phyloP scores from a whole-genome alignment of 1,140 invertebrate species.

The Xylocopa sonorina region DNA sequence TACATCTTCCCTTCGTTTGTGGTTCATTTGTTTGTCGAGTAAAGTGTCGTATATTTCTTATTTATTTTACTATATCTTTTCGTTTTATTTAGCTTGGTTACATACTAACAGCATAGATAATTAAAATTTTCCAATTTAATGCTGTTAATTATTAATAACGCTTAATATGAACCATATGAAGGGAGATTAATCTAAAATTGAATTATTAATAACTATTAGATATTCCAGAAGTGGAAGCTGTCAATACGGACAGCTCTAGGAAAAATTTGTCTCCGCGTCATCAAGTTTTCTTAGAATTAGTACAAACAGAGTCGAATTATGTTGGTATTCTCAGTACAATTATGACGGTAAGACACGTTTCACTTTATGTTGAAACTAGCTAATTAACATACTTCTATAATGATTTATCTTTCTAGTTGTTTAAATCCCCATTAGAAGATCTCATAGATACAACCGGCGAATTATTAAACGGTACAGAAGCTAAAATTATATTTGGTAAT shows the following conservation, averaged over 20 bases:
- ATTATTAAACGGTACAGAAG: slow-evolving; percentile 94
- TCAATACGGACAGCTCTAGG: slow-evolving; percentile 83
- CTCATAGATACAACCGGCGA: slow-evolving; percentile 87
- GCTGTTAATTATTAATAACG: slow-evolving; percentile 26
- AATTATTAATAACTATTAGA: slow-evolving; percentile 76
- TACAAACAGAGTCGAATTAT: slow-evolving; percentile 98
- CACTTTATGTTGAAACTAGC: neutral
- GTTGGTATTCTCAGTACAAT: slow-evolving; percentile 97
- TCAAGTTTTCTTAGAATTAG: slow-evolving; percentile 95
- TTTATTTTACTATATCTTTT: slow-evolving; percentile 29
- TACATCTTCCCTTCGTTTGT: slow-evolving; percentile 67
- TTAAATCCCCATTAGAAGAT: slow-evolving; percentile 95
- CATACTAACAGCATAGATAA: slow-evolving; percentile 17
- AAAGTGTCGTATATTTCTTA: neutral
- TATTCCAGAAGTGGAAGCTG: slow-evolving; percentile 82
- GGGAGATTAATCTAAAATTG: slow-evolving; percentile 69
- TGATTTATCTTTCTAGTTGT: slow-evolving; percentile 85
- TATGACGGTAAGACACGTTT: slow-evolving; percentile 86
- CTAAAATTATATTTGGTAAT: slow-evolving; percentile 98
- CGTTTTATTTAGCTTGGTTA: slow-evolving; percentile 23
- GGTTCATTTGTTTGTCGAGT: slow-evolving; percentile 53
- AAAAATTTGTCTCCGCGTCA: slow-evolving; percentile 89
- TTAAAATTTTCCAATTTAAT: slow-evolving; percentile 8
- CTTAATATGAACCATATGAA: slow-evolving; percentile 65
- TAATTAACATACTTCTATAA: slow-evolving; percentile 10